Evolutionary conservation across 2,797 vertebrate genomes (phyloP).

Genomic region (Fratercula arctica): DNA sequence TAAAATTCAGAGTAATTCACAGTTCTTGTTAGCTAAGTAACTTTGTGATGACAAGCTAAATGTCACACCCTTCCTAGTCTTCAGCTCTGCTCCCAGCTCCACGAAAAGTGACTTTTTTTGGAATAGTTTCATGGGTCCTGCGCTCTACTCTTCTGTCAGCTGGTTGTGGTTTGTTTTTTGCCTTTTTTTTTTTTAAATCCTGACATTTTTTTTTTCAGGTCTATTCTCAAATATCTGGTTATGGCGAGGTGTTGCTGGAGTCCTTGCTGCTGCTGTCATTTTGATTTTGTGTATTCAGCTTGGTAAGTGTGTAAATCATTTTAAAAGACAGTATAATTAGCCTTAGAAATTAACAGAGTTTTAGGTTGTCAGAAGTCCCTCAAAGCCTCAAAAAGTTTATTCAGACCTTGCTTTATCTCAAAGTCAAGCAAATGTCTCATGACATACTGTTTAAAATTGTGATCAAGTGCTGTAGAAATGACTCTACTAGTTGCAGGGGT

Average conservation of each 20-base stretch:
- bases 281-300: slow-evolving; percentile 27
- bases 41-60: not conserved
- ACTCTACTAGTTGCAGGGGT: not conserved
- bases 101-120: too few species aligned
- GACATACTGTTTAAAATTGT: not conserved
- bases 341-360: not conserved
- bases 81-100: not conserved
- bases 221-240: slow-evolving; percentile 26
- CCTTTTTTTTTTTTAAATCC: not conserved
- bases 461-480: not conserved
- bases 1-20: not conserved
- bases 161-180: not conserved
- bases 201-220: not conserved
- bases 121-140: not conserved
- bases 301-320: not conserved
- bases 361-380: not conserved
- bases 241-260: not conserved
- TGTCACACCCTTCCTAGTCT: not conserved
- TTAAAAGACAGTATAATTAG: not conserved
- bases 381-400: not conserved
- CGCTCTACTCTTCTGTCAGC: not conserved
- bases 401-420: not conserved
- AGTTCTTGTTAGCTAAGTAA: not conserved
- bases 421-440: not conserved
- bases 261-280: not conserved